Conservation (phyloP, 2,797 vertebrate genomes). For the Pangasius mekongensis region DNA sequence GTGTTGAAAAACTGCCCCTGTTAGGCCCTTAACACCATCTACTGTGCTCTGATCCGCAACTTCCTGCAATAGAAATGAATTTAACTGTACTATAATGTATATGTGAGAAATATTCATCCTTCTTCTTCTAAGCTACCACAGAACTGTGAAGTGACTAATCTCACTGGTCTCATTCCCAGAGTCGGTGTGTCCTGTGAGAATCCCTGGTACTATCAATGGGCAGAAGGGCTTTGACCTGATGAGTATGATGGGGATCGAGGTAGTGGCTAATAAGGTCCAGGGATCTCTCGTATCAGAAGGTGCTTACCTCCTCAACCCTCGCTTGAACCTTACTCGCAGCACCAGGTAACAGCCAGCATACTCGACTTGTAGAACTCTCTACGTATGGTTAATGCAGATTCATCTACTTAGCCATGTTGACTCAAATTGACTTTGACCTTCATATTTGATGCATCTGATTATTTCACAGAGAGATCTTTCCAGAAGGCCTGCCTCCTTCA, state of each 20-base stretch:
- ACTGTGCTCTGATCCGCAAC: not conserved
- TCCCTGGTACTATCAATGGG: conserved; percentile 80
- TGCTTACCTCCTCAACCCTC: conserved; percentile 81
- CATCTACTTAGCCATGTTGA: not conserved
- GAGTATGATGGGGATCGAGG: conserved; percentile 78
- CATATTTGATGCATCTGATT: not conserved
- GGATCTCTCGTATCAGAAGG: conserved; percentile 77
- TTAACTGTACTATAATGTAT: not conserved
- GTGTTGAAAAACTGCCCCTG: not conserved
- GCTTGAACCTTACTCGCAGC: conserved; percentile 78
- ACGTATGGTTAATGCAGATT: not conserved
- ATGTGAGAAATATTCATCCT: not conserved
- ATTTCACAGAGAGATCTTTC: conserved; percentile 79
- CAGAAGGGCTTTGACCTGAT: conserved; percentile 89
- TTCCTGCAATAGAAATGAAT: not conserved
- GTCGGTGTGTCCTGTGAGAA: conserved; percentile 84
- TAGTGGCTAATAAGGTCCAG: conserved; percentile 79
- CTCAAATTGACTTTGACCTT: not conserved
- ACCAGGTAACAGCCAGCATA: conserved; percentile 74
- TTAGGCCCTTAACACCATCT: not conserved
- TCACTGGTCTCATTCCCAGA: conserved; percentile 67
- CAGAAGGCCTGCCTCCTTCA: conserved; percentile 86
- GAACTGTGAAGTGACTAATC: not conserved
- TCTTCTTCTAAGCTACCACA: not conserved
- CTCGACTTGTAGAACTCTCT: not conserved